Conservation (phyloP, 2,113 vertebrate species). For the Buteo buteo region DNA sequence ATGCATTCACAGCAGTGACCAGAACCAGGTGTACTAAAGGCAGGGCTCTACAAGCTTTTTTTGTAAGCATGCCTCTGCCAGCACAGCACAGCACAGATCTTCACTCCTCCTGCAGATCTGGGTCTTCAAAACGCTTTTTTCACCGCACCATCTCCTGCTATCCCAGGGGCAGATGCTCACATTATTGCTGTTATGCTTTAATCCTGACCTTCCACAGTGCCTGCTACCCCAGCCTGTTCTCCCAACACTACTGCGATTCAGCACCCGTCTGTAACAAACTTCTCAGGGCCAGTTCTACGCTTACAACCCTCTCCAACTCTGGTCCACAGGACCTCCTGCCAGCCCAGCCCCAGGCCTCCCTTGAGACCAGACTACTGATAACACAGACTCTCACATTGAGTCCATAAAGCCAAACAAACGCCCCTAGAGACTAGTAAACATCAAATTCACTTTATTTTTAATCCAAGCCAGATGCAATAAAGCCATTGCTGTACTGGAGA, state of each 20-base stretch:
- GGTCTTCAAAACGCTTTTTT: background rate
- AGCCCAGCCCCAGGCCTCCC: background rate
- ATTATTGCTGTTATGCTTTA: background rate
- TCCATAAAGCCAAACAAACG: background rate
- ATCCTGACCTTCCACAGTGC: background rate
- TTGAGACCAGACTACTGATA: background rate
- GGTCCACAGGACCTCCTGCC: background rate
- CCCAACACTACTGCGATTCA: background rate
- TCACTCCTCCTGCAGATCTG: background rate
- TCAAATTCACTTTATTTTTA: slow-evolving; percentile 4
- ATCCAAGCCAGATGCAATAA: background rate
- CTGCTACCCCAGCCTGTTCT: background rate
- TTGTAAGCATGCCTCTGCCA: background rate
- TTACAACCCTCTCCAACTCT: background rate
- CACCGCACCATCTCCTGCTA: background rate
- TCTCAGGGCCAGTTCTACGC: background rate
- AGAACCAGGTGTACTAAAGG: background rate
- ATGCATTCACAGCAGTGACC: background rate
- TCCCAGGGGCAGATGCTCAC: background rate
- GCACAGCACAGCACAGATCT: background rate
- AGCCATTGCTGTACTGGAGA: background rate
- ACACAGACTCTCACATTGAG: background rate
- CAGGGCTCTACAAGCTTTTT: background rate
- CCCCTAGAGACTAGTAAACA: background rate
- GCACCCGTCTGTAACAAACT: background rate